phyloP scores from a whole-genome alignment of 1,140 invertebrate genomes.

The Drosophila tropicalis region DNA sequence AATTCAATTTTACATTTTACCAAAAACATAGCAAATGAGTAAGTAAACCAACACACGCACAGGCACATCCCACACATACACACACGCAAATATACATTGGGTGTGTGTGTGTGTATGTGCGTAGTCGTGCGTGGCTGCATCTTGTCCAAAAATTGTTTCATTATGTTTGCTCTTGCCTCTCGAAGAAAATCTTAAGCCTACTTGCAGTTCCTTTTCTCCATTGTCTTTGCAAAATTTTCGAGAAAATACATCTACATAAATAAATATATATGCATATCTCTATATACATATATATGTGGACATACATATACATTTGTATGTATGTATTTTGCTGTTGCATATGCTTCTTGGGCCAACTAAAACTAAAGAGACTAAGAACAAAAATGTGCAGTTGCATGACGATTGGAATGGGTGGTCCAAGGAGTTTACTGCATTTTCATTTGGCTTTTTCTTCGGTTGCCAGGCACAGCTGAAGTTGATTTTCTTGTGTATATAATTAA shows the following conservation, averaged over 20 bases:
- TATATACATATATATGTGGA: background rate
- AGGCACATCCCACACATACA: constrained; percentile 3
- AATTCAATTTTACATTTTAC: constrained; percentile 81
- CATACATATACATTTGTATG: no score
- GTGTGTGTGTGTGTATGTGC: constrained; percentile 36
- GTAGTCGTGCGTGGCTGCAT: constrained; percentile 55
- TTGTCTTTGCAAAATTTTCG: constrained; percentile 58
- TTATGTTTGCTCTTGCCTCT: constrained; percentile 72
- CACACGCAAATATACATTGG: constrained; percentile 5
- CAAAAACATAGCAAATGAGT: constrained; percentile 80
- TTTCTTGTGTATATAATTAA: constrained; percentile 74
- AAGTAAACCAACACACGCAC: constrained; percentile 63
- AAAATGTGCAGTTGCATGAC: background rate
- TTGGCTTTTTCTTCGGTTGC: constrained; percentile 63
- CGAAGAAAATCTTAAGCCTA: constrained; percentile 78
- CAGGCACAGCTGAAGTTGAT: constrained; percentile 48
- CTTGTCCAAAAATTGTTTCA: constrained; percentile 78
- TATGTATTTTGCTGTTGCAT: constrained; percentile 34
- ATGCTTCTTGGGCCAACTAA: constrained; percentile 55
- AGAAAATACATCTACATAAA: constrained; percentile 44
- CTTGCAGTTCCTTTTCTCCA: constrained; percentile 41
- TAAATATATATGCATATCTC: background rate
- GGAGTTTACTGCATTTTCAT: constrained; percentile 54
- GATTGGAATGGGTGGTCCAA: background rate
- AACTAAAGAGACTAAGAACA: background rate